Evolutionary conservation across 2,113 vertebrate genomes (phyloP).

Genomic region (Phyllopteryx taeniolatus): DNA sequence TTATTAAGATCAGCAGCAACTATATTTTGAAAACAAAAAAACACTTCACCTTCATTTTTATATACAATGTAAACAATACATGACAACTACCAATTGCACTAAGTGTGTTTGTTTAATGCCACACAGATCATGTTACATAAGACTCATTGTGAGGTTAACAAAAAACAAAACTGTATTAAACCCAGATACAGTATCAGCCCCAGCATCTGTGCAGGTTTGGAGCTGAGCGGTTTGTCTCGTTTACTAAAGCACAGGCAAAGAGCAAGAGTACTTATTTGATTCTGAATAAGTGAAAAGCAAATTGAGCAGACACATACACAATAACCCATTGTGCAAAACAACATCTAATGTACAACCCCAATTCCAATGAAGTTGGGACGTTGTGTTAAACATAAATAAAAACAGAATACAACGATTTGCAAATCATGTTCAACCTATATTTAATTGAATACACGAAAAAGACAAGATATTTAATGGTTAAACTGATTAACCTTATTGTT

Average conservation of each 20-base stretch:
- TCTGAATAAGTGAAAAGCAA: slow-evolving; percentile 29
- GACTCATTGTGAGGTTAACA: slow-evolving; percentile 4
- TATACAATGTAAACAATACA: neutral
- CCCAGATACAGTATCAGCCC: slow-evolving; percentile 29
- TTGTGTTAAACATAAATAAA: no score
- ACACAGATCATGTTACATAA: slow-evolving; percentile 4
- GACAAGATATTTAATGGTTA: no score
- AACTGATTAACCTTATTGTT: no score
- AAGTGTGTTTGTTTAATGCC: slow-evolving; percentile 7
- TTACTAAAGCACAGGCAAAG: slow-evolving; percentile 33
- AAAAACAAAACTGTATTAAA: slow-evolving; percentile 19
- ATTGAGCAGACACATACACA: slow-evolving; percentile 24
- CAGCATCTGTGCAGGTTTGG: slow-evolving; percentile 23
- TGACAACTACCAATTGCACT: neutral
- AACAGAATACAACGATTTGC: no score
- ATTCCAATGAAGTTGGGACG: no score
- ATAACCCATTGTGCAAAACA: slow-evolving; percentile 28
- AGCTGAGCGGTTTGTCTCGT: slow-evolving; percentile 20
- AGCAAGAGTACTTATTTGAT: slow-evolving; percentile 40
- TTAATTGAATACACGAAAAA: no score
- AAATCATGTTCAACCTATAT: no score
- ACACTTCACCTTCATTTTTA: neutral
- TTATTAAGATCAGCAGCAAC: neutral
- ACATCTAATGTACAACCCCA: neutral
- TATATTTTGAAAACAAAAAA: neutral